Base-by-base conservation (phyloP, 2,797 vertebrate genomes). In the Tragopan temminckii region DNA sequence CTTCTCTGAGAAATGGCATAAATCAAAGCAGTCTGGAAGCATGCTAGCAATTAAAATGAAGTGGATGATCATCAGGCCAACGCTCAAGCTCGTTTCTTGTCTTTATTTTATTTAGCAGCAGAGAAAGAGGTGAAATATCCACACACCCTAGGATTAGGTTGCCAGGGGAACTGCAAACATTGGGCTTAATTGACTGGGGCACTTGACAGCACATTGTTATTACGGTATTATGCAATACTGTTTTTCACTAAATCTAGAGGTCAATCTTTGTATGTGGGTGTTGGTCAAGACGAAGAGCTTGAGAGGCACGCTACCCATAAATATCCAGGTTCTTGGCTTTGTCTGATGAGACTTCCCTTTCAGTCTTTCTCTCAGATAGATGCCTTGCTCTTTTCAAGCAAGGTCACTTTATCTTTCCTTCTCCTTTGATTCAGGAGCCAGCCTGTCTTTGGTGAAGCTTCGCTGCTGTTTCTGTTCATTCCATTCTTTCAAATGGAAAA, bases 91-190 rank as follows among this genome's bases (percentile, higher is more conserved):
- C 88, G 58, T 89, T 94, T 13, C 29, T 88, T 72, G 19, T 29
- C 53, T 55, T 85, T 78, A 31, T 80, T 91, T 88, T 83, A 59
- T 62, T 89, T 66, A 89, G 27, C 58, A 90, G 20, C 16, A 58
- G 13, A 48, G 63, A 88, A 89, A 84, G 61, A 75, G 18, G 16
- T 53, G 76, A 72, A 89, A 76, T 85, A 85, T 7, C 72, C 72
- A n/a, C 46, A 78, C 76, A n/a, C 36, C 21, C 66, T 76, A 52
- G 79, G 50, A 92, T 80, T 88, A 93, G 36, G 79, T 91, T 95
- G 59, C 67, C 52, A 24, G 18, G 74, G 59, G 57, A 95, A 80
- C 80, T 7, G 48, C 80, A 89, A 89, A 70, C 36, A 45, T 40
- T 68, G 29, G 68, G 11, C n/a, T 93, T 81, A 61, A 63, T 76